These are phyloP conservation scores for Atlantisia rogersi DNA, from an alignment of 2,113 vertebrate species.

Conservation along the genomic window DNA sequence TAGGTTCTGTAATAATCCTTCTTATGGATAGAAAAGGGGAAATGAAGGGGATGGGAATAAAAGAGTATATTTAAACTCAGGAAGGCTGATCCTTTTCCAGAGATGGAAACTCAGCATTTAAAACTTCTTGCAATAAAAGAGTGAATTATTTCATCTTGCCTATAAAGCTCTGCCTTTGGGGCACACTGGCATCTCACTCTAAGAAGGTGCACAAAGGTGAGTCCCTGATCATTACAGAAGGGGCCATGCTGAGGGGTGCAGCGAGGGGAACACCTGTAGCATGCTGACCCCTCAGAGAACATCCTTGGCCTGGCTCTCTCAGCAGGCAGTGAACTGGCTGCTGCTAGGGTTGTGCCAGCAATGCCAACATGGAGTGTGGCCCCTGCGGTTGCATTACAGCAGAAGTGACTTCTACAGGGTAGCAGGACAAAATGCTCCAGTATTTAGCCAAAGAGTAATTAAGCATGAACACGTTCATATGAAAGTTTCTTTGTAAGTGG, in stretches of 20 bases:
- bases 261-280: background rate
- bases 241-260: background rate
- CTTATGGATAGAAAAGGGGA: background rate
- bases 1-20: background rate
- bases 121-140: background rate
- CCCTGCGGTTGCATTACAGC: background rate
- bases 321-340: rapidly evolving
- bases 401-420: background rate
- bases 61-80: background rate
- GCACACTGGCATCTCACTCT: background rate
- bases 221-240: background rate
- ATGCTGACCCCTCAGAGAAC: background rate
- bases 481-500: background rate
- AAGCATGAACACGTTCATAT: background rate
- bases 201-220: background rate
- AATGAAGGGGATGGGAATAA: background rate
- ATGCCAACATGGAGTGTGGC: rapidly evolving
- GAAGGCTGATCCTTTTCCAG: background rate
- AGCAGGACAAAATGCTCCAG: background rate
- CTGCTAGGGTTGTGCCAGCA: background rate
- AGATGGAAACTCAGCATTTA: background rate
- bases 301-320: background rate
- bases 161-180: background rate
- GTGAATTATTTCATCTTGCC: background rate
- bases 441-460: background rate